Evolutionary conservation across 2,797 vertebrate genomes (phyloP).

Genomic region (Australoheros facetus): DNA sequence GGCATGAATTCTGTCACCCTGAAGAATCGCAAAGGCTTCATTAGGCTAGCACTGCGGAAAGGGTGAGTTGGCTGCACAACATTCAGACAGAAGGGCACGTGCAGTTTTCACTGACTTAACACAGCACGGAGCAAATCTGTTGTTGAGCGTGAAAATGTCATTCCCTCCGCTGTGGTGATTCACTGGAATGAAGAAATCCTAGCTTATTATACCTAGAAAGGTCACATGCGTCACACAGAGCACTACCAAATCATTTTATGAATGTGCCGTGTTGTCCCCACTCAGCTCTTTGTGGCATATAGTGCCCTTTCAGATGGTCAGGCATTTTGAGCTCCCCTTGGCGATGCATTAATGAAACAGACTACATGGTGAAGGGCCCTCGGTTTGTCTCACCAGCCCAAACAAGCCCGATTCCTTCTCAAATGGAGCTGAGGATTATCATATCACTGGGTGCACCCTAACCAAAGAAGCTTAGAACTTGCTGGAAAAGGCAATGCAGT

Average conservation of each 20-base stretch:
- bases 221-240: slow-evolving; percentile 3
- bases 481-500: slow-evolving; percentile 28
- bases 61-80: slow-evolving; percentile 82
- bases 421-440: slow-evolving; percentile 42
- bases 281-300: slow-evolving; percentile 1
- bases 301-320: slow-evolving; percentile 2
- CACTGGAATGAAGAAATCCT: slow-evolving; percentile 8
- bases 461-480: slow-evolving; percentile 64
- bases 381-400: slow-evolving; percentile 20
- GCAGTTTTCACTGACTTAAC: neutral
- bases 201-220: slow-evolving; percentile 33
- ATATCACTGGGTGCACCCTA: slow-evolving; percentile 31
- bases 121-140: slow-evolving; percentile 2
- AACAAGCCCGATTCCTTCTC: slow-evolving; percentile 29
- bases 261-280: slow-evolving; percentile 24
- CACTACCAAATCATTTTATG: slow-evolving; percentile 23
- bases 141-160: neutral
- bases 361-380: neutral
- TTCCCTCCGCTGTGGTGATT: slow-evolving; percentile 1
- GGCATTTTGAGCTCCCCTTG: slow-evolving; percentile 10
- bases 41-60: slow-evolving; percentile 89
- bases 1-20: slow-evolving; percentile 90
- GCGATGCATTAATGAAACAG: slow-evolving; percentile 1
- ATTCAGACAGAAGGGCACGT: slow-evolving; percentile 9
- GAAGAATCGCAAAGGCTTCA: slow-evolving; percentile 92